phyloP scores from a whole-genome alignment of 2,888 invertebrate species.

The Tachystola acroxantha region DNA sequence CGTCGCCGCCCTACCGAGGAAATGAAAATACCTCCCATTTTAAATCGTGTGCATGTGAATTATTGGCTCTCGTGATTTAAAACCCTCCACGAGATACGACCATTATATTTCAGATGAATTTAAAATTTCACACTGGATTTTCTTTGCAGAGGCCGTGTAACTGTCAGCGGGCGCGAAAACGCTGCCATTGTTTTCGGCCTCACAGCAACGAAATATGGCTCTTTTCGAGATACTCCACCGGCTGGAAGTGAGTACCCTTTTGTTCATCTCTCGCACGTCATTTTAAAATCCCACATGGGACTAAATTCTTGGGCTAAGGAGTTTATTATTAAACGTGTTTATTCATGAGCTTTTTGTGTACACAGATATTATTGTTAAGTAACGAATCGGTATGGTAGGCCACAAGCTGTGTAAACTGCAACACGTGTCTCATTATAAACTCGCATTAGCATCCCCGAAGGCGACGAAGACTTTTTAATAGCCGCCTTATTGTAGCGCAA shows the following conservation, averaged over 20 bases:
- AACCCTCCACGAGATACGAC: conserved; percentile 8
- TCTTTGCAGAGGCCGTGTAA: conserved; percentile 92
- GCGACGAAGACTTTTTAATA: conserved; percentile 34
- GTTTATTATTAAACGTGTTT: conserved; percentile 30
- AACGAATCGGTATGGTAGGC: conserved; percentile 17
- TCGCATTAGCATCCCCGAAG: conserved; percentile 24
- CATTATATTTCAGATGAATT: conserved; percentile 13
- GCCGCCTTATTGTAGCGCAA: conserved; percentile 32
- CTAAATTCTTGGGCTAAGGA: conserved; percentile 20
- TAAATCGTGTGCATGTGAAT: conserved; percentile 45
- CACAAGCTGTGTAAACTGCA: conserved; percentile 47
- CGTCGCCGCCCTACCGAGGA: conserved; percentile 41
- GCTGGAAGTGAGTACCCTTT: conserved; percentile 86
- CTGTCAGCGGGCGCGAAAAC: conserved; percentile 92
- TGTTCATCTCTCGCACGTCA: conserved; percentile 26
- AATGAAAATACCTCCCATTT: conserved; percentile 59
- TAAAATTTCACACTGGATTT: conserved; percentile 29
- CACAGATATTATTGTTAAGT: conserved; percentile 29
- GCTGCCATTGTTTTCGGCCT: conserved; percentile 94
- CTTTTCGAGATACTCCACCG: conserved; percentile 97
- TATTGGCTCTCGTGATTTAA: conserved; percentile 35
- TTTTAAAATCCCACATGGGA: conserved; percentile 25
- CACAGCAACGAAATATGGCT: conserved; percentile 97
- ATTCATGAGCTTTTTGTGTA: conserved; percentile 36
- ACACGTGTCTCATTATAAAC: conserved; percentile 52